A percentile compares a stretch with the other conserved stretches of the same genome.
Evolutionary conservation across 2,888 invertebrate genomes (phyloP).

Genomic region (Quadroppia sp.): DNA sequence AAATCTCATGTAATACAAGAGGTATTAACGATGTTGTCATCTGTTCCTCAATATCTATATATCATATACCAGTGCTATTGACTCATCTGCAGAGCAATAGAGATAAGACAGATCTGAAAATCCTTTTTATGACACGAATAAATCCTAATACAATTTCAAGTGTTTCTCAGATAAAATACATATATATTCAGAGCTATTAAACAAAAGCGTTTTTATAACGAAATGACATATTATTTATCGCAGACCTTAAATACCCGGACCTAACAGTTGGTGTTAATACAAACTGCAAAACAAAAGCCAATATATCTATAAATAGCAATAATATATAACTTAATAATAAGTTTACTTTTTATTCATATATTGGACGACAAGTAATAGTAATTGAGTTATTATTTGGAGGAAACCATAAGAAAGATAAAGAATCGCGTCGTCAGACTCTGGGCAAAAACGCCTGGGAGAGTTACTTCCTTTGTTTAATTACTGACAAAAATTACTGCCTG

Average conservation of each 20-base stretch:
- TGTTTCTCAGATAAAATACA: neutral
- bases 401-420: conserved; percentile 10
- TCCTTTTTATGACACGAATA: conserved; percentile 18
- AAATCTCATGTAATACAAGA: neutral
- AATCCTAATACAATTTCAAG: neutral
- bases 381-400: conserved; percentile 26
- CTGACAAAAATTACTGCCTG: neutral
- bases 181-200: neutral
- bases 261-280: neutral
- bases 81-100: neutral
- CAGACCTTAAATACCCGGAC: conserved; percentile 21
- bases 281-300: neutral
- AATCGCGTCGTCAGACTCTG: neutral
- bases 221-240: neutral
- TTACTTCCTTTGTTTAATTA: conserved; percentile 38
- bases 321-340: neutral
- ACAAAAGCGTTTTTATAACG: neutral
- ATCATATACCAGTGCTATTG: neutral
- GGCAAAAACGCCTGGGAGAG: conserved; percentile 26
- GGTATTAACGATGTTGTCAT: neutral
- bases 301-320: neutral
- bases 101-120: neutral
- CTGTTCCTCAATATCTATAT: conserved; percentile 6
- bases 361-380: conserved; percentile 19
- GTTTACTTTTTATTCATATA: no score